Evolutionary conservation across 2,888 invertebrate genomes (phyloP).

Genomic region (Teleiodes luculella): DNA sequence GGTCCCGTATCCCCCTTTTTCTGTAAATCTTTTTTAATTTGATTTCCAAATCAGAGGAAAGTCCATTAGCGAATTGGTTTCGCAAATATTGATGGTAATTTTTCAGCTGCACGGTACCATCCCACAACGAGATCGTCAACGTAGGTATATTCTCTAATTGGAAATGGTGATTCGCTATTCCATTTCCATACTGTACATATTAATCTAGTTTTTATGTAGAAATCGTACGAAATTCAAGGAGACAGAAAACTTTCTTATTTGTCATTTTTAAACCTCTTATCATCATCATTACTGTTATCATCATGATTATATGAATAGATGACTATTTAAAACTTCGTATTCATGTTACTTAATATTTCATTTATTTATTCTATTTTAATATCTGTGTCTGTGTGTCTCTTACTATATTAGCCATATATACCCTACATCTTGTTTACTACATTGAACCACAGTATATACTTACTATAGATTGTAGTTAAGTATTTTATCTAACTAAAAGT

Average conservation of each 20-base stretch:
- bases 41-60: conserved; percentile 55
- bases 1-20: conserved; percentile 49
- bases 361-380: background rate
- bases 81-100: conserved; percentile 42
- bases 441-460: too few relatives aligned
- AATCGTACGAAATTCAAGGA: too few relatives aligned
- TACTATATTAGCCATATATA: too few relatives aligned
- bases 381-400: background rate
- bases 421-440: too few relatives aligned
- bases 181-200: background rate
- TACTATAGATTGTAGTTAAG: too few relatives aligned
- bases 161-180: background rate
- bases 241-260: too few relatives aligned
- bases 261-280: too few relatives aligned
- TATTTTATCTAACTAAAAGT: too few relatives aligned
- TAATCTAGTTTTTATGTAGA: background rate
- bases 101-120: conserved; percentile 24
- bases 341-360: too few relatives aligned
- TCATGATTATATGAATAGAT: too few relatives aligned
- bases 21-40: conserved; percentile 50
- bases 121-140: background rate
- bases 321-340: too few relatives aligned
- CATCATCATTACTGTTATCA: too few relatives aligned
- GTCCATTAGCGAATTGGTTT: conserved; percentile 68
- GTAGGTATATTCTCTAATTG: background rate